Percentiles rank a stretch among this genome's conserved stretches.
These are phyloP conservation scores for Eulemur macaco DNA, from an alignment of 2,113 vertebrate species.

Conservation along the genomic window DNA sequence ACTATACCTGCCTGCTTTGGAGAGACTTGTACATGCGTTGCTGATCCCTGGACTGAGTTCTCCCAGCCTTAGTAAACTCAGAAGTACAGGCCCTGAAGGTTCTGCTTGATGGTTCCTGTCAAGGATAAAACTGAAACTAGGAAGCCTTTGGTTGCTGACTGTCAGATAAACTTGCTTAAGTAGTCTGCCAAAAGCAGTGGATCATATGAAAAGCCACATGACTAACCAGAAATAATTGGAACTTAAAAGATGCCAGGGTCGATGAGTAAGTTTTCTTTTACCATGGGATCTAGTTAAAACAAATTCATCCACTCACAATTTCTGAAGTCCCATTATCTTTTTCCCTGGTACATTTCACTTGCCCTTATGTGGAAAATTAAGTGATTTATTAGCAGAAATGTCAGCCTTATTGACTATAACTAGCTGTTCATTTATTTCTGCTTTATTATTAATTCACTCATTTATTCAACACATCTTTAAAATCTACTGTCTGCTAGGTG, in stretches of 20 bases:
- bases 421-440: background rate
- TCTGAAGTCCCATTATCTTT: conserved; percentile 27
- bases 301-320: conserved; percentile 47
- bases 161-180: conserved; percentile 47
- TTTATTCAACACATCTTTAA: background rate
- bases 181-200: conserved; percentile 24
- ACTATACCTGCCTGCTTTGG: background rate
- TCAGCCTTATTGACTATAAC: background rate
- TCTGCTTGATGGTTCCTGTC: conserved; percentile 11
- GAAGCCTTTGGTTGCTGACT: conserved; percentile 63
- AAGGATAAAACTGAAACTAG: conserved; percentile 70
- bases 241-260: conserved; percentile 26
- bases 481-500: background rate
- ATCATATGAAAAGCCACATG: conserved; percentile 65
- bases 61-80: background rate
- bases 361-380: background rate
- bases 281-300: conserved; percentile 44
- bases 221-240: conserved; percentile 59
- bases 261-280: conserved; percentile 62
- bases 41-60: background rate
- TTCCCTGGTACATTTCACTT: background rate
- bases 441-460: background rate
- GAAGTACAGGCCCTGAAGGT: background rate
- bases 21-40: background rate
- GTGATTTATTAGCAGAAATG: conserved; percentile 43